These are phyloP conservation scores for Stigmatopora nigra DNA, from an alignment of 2,113 vertebrate species.

Conservation along the genomic window DNA sequence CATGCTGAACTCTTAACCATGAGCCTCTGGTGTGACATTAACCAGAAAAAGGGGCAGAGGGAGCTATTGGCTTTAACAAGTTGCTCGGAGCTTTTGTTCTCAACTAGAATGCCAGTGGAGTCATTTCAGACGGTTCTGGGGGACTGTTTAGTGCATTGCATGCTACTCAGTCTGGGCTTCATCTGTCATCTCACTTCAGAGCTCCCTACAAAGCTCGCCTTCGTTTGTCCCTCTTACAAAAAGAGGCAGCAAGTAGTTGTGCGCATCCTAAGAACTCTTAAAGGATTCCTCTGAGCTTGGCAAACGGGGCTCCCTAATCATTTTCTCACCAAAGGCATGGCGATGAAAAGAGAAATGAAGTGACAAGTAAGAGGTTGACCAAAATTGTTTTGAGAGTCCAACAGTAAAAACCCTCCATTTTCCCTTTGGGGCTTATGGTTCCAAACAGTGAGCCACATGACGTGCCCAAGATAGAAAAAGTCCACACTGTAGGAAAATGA, in stretches of 20 bases:
- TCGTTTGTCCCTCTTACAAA: slow-evolving; percentile 18
- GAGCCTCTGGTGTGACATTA: slow-evolving; percentile 85
- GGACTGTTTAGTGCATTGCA: slow-evolving; percentile 55
- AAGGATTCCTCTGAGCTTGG: slow-evolving; percentile 90
- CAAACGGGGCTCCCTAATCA: slow-evolving; percentile 81
- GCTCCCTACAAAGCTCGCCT: slow-evolving; percentile 23
- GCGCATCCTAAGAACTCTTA: slow-evolving; percentile 75
- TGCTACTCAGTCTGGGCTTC: slow-evolving; percentile 48
- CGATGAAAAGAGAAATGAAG: slow-evolving; percentile 99
- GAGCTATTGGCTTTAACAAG: slow-evolving; percentile 87
- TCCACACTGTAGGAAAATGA: slow-evolving; percentile 37
- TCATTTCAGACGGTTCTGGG: slow-evolving; percentile 74
- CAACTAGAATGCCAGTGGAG: slow-evolving; percentile 77
- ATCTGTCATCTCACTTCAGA: slow-evolving; percentile 35
- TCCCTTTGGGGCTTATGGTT: slow-evolving; percentile 32
- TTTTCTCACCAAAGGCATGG: slow-evolving; percentile 83
- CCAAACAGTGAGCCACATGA: background rate
- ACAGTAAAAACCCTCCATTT: slow-evolving; percentile 64
- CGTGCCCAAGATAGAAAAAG: background rate
- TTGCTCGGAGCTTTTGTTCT: slow-evolving; percentile 87
- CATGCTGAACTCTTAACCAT: slow-evolving; percentile 94
- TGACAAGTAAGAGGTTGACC: slow-evolving; percentile 83
- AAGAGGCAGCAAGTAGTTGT: slow-evolving; percentile 75
- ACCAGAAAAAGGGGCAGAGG: slow-evolving; percentile 61
- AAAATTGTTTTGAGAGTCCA: slow-evolving; percentile 68